Base-by-base conservation (phyloP, 1,140 invertebrate genomes). In the Orchesella cincta region DNA sequence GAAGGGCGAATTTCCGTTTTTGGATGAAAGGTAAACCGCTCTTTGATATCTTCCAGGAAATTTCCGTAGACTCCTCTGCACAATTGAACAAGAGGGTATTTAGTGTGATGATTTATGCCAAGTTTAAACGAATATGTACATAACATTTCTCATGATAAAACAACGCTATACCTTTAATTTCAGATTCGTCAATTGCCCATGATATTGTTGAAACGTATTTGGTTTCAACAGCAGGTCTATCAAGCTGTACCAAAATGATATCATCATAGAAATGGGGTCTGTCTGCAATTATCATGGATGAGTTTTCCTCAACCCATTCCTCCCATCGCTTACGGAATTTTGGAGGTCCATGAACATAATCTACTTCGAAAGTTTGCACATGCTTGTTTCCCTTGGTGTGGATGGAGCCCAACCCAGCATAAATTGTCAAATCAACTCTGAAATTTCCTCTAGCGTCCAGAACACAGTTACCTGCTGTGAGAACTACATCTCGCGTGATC, bases 271-370 rank as follows among this genome's bases (percentile, higher is more conserved):
- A 67, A 29, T 67, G n/a, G 26, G 28, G 28, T 31, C 31, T 2
- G 33, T 67, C 62, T 29, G 62, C 3, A 33, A 67, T 67, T 8
- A 67, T 67, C 28, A 67, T 14, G 8, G 62, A 31, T n/a, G 28
- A 8, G 31, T 67, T 33, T 67, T 33, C 62, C n/a, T 67, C 62
- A 14, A 67, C 33, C 62, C 62, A 67, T 5, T 31, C 8, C 5
- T 67, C n/a, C 62, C 62, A 67, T 67, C 62, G 62, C 29, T 67
- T 67, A 12, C 62, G 29, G 33, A 67, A 67, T 31, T 33, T 67
- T 31, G 23, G 62, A 12, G 62, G 62, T 31, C 62, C 62, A n/a
- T 67, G 62, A 31, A 67, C 62, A 29, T 31, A n/a, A 33, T 67
- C 62, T 12, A 67, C 62, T 1, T 31, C 8, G 23, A 67, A 67